These are phyloP conservation scores for Hirudinaria manillensis DNA, from an alignment of 2,888 invertebrate genomes.

Conservation along the genomic window DNA sequence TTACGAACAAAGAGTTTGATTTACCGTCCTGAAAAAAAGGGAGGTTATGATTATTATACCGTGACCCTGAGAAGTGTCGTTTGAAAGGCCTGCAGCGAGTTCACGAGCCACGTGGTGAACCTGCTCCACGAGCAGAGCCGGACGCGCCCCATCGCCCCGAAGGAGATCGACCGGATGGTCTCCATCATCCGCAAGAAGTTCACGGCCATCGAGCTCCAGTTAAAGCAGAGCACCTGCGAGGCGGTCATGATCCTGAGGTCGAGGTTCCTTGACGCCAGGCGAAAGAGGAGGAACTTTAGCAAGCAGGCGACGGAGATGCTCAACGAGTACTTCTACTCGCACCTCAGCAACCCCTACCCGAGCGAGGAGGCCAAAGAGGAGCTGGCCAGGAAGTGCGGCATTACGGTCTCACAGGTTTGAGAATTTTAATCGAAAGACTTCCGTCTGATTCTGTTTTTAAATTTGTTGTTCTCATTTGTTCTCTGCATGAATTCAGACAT, in stretches of 20 bases:
- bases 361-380: constrained; percentile 99
- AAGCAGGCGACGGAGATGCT: constrained; percentile 98
- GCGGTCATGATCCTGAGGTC: constrained; percentile 97
- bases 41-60: no score
- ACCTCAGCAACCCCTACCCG: constrained; percentile 98
- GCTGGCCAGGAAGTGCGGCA: constrained; percentile 95
- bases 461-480: neutral
- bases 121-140: constrained; percentile 89
- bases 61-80: neutral
- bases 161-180: constrained; percentile 76
- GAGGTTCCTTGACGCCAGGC: constrained; percentile 65
- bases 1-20: no score
- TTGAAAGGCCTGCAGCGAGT: constrained; percentile 92
- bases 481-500: no score
- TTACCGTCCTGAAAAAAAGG: no score
- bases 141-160: constrained; percentile 93
- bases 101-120: constrained; percentile 99
- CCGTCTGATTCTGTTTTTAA: neutral
- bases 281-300: constrained; percentile 95
- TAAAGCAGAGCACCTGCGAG: constrained; percentile 98
- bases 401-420: constrained; percentile 85
- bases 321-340: constrained; percentile 99
- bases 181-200: constrained; percentile 55
- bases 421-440: neutral
- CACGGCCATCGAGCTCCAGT: constrained; percentile 65